phyloP scores from a whole-genome alignment of 2,797 vertebrate species.

The Catharus ustulatus region DNA sequence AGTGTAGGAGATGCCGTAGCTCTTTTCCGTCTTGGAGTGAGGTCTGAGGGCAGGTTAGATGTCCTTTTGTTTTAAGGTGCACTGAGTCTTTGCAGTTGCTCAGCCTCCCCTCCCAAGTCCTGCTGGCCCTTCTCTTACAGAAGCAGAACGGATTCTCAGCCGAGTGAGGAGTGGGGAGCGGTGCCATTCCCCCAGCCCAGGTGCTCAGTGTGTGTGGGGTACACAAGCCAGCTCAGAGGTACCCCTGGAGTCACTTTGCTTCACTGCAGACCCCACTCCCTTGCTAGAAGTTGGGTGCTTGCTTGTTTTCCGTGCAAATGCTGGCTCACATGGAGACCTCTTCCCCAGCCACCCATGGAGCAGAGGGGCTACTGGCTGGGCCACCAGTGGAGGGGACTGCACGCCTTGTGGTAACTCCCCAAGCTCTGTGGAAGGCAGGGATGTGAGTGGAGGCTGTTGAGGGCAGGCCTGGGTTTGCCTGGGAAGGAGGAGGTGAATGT shows the following conservation, averaged over 20 bases:
- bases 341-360: not conserved
- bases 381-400: not conserved
- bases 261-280: not conserved
- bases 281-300: not conserved
- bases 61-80: conserved; percentile 59
- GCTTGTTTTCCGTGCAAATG: not conserved
- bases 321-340: not conserved
- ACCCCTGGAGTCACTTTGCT: not conserved
- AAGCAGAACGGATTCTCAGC: not conserved
- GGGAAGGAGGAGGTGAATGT: not conserved
- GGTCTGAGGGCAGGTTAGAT: conserved; percentile 38
- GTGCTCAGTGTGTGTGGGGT: not conserved
- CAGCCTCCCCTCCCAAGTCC: not conserved
- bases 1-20: conserved; percentile 57
- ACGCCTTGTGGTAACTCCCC: not conserved
- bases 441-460: not conserved
- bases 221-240: not conserved
- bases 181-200: not conserved
- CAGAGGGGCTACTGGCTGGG: not conserved
- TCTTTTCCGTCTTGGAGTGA: conserved; percentile 42
- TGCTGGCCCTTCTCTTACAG: not conserved
- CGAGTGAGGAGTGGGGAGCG: not conserved
- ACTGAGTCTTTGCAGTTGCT: conserved; percentile 36
- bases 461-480: not conserved
- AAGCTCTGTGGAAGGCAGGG: not conserved